phyloP scores from a whole-genome alignment of 2,888 invertebrate species.

The Hypolimnas misippus region DNA sequence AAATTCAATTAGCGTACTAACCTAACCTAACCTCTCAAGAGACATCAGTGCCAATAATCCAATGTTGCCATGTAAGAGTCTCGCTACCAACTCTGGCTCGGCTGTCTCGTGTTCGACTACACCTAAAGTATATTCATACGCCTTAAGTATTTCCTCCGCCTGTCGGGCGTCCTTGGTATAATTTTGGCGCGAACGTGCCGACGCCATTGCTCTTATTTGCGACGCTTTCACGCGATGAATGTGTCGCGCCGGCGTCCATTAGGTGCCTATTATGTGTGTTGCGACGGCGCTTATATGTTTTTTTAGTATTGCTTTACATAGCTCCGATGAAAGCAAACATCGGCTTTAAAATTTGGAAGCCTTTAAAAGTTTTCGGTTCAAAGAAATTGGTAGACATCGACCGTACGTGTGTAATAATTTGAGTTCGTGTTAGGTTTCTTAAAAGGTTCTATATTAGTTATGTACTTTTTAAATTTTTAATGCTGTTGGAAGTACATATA shows the following conservation, averaged over 20 bases:
- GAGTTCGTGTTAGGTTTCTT: too few species aligned
- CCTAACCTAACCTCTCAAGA: too few species aligned
- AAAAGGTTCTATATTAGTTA: too few species aligned
- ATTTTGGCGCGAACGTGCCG: conserved; percentile 51
- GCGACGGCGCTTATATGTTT: conserved; percentile 46
- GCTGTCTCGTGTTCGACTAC: not conserved
- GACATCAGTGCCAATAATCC: too few species aligned
- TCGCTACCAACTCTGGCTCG: too few species aligned
- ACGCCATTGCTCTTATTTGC: conserved; percentile 58
- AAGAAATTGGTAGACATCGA: conserved; percentile 7
- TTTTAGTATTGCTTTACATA: conserved; percentile 40
- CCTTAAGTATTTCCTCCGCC: conserved; percentile 16
- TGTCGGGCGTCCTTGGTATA: conserved; percentile 43
- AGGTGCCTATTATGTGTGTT: conserved; percentile 76
- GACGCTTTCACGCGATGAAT: conserved; percentile 63
- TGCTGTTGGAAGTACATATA: too few species aligned
- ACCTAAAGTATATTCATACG: conserved; percentile 10
- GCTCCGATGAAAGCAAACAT: conserved; percentile 17
- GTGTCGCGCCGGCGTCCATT: conserved; percentile 70
- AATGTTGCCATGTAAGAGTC: too few species aligned
- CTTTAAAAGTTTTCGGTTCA: conserved; percentile 27
- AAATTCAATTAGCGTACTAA: too few species aligned
- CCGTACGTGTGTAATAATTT: not conserved
- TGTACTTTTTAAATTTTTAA: too few species aligned
- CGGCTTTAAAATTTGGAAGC: conserved; percentile 27